Conservation (phyloP, 2,113 vertebrate species). For the Rissa tridactyla region DNA sequence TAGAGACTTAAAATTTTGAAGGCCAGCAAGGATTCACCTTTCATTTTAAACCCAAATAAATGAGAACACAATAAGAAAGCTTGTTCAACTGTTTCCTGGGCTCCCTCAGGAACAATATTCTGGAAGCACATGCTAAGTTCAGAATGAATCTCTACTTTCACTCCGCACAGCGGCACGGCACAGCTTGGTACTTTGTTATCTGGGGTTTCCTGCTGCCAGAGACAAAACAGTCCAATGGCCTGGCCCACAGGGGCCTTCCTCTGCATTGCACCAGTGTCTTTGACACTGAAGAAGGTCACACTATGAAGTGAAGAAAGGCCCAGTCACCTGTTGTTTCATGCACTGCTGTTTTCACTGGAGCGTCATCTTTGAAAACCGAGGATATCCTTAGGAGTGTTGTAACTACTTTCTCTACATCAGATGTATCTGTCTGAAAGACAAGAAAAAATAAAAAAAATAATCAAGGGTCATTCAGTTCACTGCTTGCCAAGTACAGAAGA, state of each 20-base stretch:
- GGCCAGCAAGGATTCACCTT: background rate
- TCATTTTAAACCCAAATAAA: background rate
- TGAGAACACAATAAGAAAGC: background rate
- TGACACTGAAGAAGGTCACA: background rate
- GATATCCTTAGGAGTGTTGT: conserved; percentile 90
- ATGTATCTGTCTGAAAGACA: conserved; percentile 83
- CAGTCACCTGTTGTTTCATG: conserved; percentile 76
- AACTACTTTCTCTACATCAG: conserved; percentile 84
- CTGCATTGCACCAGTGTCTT: fast-evolving
- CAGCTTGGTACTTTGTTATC: background rate
- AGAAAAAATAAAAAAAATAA: background rate
- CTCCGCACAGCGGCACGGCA: background rate
- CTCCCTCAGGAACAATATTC: background rate
- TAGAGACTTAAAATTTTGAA: background rate
- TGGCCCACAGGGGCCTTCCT: background rate
- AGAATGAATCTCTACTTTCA: background rate
- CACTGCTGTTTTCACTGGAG: conserved; percentile 81
- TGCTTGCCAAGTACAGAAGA: background rate
- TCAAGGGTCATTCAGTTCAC: background rate
- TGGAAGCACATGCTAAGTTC: background rate
- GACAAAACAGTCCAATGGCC: background rate
- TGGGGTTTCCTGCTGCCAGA: background rate
- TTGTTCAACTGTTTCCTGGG: background rate
- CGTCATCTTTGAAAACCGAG: conserved; percentile 90
- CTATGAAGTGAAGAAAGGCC: background rate